Evolutionary conservation across 2,888 invertebrate genomes (phyloP), one percentile per base, ranked within the genome.

Genomic region (Tinea pellionella): DNA sequence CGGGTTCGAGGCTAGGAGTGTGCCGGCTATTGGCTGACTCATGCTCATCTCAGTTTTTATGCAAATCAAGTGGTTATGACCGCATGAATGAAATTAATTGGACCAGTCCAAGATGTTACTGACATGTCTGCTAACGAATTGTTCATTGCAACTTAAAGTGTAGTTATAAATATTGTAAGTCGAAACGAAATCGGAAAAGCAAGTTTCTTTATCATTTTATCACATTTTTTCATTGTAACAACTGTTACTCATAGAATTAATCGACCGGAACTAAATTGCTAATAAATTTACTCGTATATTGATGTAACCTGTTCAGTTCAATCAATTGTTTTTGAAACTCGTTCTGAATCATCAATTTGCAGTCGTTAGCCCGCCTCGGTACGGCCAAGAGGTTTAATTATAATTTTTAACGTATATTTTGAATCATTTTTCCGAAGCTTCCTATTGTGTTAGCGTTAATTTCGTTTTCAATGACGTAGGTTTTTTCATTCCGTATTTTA

Each of bases 1-100:
- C 74, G 75, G 80, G 84, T 84, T 85, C 78, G 85, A 83, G 86
- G 85, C 78, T 80, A 57, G 29, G 19, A 37, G 16, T 53, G 24
- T 15, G 43, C 30, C 56, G 24, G 18, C 59, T 24, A 9, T 53
- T 24, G 24, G 53, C 53, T 53, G 53, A 53, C 53, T 53, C 53
- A 53, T 53, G 19, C 7, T 24, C 11, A 24, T 18, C 24, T 12
- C 16, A 18, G 53, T 15, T 47, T 47, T 47, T 53, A 53, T 24
- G 53, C n/a, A 53, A 24, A 53, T 53, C 24, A 53, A 53, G 4
- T 53, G 15, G 53, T 24, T 53, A 15, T 47, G n/a, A 47, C 47
- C 16, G 47, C 9, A 47, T 47, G 16, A 47, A 47, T 47, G 47
- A 47, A 47, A 47, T 47, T 47, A 47, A 47, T 47, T 47, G n/a